Base-by-base conservation (phyloP, 2,797 vertebrate genomes). In the Heterohyrax brucei region DNA sequence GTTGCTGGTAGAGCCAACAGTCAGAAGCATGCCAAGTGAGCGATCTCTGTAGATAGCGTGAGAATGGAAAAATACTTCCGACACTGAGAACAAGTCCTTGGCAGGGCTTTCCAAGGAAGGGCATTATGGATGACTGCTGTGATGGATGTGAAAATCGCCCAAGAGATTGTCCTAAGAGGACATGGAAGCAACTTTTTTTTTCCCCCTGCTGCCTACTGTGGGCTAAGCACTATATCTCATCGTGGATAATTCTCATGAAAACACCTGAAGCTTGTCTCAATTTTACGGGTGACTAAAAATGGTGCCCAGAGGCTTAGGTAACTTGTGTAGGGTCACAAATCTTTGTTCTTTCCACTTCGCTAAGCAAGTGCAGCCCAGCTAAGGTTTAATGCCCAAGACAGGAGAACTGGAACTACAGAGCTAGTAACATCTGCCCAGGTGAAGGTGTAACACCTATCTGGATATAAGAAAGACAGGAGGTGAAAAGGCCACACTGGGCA, bases 261-360 rank as follows among this genome's bases (percentile, higher is more conserved):
- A 77, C 0, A 0, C 33, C 21, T 19, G 46, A 89, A 81, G 50
- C 30, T 70, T 73, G 46, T 59, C 56, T 21, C 30, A 56, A 66
- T 77, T 72, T 92, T 85, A 44, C 86, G 46, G 22, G 66, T 88
- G 75, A 91, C 90, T 76, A 91, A 89, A 30, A 91, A 80, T 3
- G 68, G 72, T 46, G 62, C 39, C 44, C 80, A 44, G 14, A 39
- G 30, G 68, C 59, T 77, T 77, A 70, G 30, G 70, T 8, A 91
- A 87, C 59, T 46, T 91, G 72, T 73, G 10, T 1, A 62, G 21
- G 68, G 33, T 80, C 59, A 88, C n/a, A 88, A 10, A 91, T 39
- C 78, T 80, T 75, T 56, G 66, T 70, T 85, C 66, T 79, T 96
- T 95, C 61, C 66, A 77, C 8, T 64, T 75, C 8, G 26, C 39